Base-by-base conservation (phyloP, 2,888 invertebrate genomes). In the Orthosia gracilis region DNA sequence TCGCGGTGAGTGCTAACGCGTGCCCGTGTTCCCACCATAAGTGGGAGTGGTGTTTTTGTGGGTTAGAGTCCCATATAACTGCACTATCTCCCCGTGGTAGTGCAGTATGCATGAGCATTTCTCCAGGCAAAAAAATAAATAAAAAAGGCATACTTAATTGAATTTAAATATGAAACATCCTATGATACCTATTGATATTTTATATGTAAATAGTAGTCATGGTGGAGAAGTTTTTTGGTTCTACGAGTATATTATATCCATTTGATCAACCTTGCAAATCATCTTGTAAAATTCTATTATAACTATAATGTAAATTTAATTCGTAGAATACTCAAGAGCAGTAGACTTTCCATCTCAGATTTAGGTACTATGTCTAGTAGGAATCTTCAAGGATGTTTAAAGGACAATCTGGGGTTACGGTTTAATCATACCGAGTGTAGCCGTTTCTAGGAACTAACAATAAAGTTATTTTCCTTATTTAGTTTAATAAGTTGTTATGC, bases 391-490 rank as follows among this genome's bases (percentile, higher is more conserved):
- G 73, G 62, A 73, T 61, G 13, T 70, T 54, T 21, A 54, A 80
- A 59, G 45, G 74, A 80, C 5, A 65, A 61, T 61, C 50, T 31
- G 54, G 54, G 64, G 74, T 47, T 54, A 80, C 50, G 80, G 59
- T 23, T 54, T 12, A 75, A 40, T 52, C 23, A 45, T 55, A 58
- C 15, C 31, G 45, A 47, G 74, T 31, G n/a, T 9, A n/a, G 64
- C 21, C 11, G 40, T 54, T 80, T 61, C 64, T 77, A 50, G 21
- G 55, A 73, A 64, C 40, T 23, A 12, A 21, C 26, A 13, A 45
- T 61, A 21, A 79, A 17, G 17, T 55, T 11, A 45, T 77, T 77
- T 79, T 79, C 73, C 80, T 80, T 73, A 55, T 64, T 40, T 23
- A 59, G 17, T 23, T n/a, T 13, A 54, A 64, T 73, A 61, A 18